These are phyloP conservation scores for Myiothlypis coronata DNA, from an alignment of 2,797 vertebrate species.

Conservation along the genomic window DNA sequence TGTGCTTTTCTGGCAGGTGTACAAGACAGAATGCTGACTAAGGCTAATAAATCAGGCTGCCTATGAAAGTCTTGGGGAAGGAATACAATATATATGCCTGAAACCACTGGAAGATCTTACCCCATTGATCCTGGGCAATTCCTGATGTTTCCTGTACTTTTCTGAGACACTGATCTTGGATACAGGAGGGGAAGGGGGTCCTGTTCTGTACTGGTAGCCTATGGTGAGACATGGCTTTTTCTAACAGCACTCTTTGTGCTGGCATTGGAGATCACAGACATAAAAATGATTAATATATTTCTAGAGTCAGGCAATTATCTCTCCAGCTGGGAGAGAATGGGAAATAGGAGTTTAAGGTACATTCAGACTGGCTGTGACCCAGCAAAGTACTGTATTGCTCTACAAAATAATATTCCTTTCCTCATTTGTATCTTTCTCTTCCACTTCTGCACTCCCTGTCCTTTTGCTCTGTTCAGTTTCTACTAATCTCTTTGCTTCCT, in stretches of 20 bases:
- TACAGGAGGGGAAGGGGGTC: conserved; percentile 4
- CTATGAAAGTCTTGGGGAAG: conserved; percentile 47
- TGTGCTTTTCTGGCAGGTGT: conserved; percentile 65
- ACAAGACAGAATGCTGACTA: conserved; percentile 60
- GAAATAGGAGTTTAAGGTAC: conserved; percentile 22
- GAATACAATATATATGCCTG: conserved; percentile 33
- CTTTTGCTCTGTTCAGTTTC: conserved; percentile 1
- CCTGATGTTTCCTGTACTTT: conserved; percentile 38
- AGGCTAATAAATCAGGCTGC: conserved; percentile 67
- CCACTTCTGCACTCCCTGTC: not conserved
- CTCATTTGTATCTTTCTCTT: not conserved
- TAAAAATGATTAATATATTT: conserved; percentile 52
- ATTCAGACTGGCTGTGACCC: conserved; percentile 19
- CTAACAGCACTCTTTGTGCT: conserved; percentile 14
- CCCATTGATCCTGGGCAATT: conserved; percentile 30
- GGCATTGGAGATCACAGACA: not conserved
- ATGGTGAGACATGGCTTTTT: conserved; percentile 20
- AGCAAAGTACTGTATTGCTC: not conserved
- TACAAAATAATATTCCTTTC: conserved; percentile 4
- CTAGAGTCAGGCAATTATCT: conserved; percentile 43
- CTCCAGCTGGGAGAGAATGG: conserved; percentile 41
- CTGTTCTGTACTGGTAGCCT: conserved; percentile 16
- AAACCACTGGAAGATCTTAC: conserved; percentile 42
- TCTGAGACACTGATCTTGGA: conserved; percentile 29
- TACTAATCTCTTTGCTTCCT: not conserved